Evolutionary conservation across 2,113 vertebrate genomes (phyloP).

Genomic region (Mugil cephalus): DNA sequence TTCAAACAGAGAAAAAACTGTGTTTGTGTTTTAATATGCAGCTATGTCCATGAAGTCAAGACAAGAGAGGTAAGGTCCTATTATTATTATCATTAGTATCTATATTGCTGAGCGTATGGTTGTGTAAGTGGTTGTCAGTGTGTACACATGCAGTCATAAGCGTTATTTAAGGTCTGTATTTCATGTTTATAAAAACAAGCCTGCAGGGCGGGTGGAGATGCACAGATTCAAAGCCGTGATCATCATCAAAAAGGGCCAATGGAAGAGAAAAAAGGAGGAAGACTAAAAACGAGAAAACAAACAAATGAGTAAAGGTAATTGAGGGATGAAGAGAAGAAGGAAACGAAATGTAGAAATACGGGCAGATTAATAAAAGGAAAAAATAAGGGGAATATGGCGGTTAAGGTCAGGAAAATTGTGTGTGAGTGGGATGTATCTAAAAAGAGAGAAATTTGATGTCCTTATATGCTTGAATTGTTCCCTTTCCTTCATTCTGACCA

Average conservation of each 20-base stretch:
- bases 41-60: slow-evolving; percentile 4
- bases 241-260: neutral
- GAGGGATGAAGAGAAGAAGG: neutral
- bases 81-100: slow-evolving; percentile 10
- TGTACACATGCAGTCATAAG: slow-evolving; percentile 21
- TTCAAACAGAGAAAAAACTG: slow-evolving; percentile 1
- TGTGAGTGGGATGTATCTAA: neutral
- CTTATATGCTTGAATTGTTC: neutral
- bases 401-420: neutral
- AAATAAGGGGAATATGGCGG: neutral
- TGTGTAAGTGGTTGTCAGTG: neutral
- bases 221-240: slow-evolving; percentile 32
- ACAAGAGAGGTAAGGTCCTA: neutral
- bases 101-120: neutral
- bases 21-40: neutral
- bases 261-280: neutral
- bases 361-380: neutral
- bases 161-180: slow-evolving; percentile 41
- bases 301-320: neutral
- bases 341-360: neutral
- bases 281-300: no score
- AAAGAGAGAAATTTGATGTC: neutral
- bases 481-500: no score
- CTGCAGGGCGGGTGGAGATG: neutral
- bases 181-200: slow-evolving; percentile 10